Conservation (phyloP, 2,888 invertebrate genomes). For the Hydrotaea diabolus region DNA sequence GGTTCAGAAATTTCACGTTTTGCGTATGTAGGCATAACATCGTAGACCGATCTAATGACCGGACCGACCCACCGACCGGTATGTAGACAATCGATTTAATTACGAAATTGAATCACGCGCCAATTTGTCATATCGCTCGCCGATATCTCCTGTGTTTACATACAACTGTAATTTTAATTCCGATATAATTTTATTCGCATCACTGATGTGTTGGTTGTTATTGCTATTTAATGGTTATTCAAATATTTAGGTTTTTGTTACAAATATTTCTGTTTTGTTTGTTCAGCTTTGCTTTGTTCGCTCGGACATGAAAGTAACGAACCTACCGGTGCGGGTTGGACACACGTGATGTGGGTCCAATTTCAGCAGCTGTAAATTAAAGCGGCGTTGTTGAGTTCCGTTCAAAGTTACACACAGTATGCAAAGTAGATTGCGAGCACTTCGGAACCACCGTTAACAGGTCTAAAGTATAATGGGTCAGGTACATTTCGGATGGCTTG, state of each 20-base stretch:
- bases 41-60: no score
- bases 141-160: constrained; percentile 19
- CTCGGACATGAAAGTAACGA: background rate
- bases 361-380: background rate
- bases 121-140: constrained; percentile 5
- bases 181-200: background rate
- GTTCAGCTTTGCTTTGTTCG: no score
- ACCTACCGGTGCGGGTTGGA: background rate
- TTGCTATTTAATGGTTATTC: constrained; percentile 11
- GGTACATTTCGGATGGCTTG: background rate
- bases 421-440: background rate
- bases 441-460: background rate
- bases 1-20: background rate
- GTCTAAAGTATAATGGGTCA: background rate
- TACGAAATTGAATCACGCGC: constrained; percentile 47
- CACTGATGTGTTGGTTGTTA: background rate
- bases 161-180: constrained; percentile 23
- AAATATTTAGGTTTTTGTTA: constrained; percentile 46
- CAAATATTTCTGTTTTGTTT: constrained; percentile 32
- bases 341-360: background rate
- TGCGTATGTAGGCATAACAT: no score
- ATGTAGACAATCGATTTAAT: background rate
- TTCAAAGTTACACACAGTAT: background rate
- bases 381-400: no score
- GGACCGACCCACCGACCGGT: no score